Percentiles rank a stretch among this genome's conserved stretches.
phyloP scores from a whole-genome alignment of 2,113 vertebrate species.

The Micronisus gabar region DNA sequence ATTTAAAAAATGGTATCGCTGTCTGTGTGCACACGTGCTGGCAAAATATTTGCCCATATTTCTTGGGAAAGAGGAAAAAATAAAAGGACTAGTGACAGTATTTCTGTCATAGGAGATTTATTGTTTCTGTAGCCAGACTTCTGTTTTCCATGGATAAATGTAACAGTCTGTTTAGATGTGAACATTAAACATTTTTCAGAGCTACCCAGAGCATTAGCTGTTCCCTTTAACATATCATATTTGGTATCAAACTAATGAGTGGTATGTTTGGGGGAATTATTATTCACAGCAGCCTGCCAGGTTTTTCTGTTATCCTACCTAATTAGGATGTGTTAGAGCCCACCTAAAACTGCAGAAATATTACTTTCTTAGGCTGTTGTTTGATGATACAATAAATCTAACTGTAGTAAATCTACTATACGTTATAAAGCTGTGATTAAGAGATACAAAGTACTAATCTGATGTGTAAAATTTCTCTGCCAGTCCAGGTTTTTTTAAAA shows the following conservation, averaged over 20 bases:
- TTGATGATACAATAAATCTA: background rate
- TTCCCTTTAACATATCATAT: background rate
- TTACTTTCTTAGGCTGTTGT: background rate
- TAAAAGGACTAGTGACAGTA: background rate
- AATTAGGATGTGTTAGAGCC: background rate
- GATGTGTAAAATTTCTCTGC: background rate
- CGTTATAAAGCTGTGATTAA: background rate
- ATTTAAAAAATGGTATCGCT: background rate
- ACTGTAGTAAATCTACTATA: background rate
- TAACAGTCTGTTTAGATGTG: background rate
- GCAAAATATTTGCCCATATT: background rate
- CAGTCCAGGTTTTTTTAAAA: background rate
- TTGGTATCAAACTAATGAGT: background rate
- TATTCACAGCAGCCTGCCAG: background rate
- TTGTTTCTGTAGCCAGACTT: constrained; percentile 6
- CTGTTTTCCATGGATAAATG: background rate
- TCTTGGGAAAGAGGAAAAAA: background rate
- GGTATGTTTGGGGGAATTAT: background rate
- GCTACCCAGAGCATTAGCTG: background rate
- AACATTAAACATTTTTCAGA: background rate
- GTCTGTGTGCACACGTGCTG: background rate
- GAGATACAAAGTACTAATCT: background rate
- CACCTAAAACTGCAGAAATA: background rate
- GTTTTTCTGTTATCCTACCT: background rate
- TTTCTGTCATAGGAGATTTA: background rate